Evolutionary conservation across 2,797 vertebrate species (phyloP).

Genomic region (Ficedula albicollis): DNA sequence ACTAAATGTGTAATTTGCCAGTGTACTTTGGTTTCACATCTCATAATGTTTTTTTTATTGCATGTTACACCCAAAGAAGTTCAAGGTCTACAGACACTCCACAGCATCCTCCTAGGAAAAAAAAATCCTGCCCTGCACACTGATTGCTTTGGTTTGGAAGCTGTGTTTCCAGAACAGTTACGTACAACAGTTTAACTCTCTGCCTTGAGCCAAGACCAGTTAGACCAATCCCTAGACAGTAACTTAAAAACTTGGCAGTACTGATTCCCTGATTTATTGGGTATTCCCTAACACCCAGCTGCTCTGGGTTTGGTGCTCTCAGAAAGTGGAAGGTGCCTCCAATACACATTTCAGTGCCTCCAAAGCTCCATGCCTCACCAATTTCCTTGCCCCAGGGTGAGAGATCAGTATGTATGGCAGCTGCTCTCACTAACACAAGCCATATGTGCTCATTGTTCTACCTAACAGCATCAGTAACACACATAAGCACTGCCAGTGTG

Average conservation of each 20-base stretch:
- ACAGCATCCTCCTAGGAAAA: neutral
- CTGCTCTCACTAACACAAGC: neutral
- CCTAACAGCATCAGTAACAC: neutral
- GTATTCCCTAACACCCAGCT: neutral
- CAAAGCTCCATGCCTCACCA: neutral
- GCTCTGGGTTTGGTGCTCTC: neutral
- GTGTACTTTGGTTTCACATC: neutral
- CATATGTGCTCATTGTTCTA: neutral
- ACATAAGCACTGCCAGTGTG: neutral
- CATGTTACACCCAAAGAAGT: slow-evolving; percentile 24
- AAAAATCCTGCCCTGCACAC: neutral
- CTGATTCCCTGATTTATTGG: neutral
- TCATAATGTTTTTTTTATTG: neutral
- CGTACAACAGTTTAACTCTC: neutral
- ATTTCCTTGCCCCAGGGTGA: neutral
- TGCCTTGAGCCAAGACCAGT: neutral
- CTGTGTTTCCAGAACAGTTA: neutral
- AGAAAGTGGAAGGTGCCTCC: neutral
- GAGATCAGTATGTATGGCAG: neutral
- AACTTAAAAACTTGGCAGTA: neutral
- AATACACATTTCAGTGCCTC: neutral
- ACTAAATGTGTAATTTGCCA: neutral
- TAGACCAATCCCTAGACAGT: neutral
- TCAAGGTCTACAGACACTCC: slow-evolving; percentile 6
- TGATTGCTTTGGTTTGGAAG: neutral